Conservation (phyloP, 2,888 invertebrate species). For the Julus scandinavius region DNA sequence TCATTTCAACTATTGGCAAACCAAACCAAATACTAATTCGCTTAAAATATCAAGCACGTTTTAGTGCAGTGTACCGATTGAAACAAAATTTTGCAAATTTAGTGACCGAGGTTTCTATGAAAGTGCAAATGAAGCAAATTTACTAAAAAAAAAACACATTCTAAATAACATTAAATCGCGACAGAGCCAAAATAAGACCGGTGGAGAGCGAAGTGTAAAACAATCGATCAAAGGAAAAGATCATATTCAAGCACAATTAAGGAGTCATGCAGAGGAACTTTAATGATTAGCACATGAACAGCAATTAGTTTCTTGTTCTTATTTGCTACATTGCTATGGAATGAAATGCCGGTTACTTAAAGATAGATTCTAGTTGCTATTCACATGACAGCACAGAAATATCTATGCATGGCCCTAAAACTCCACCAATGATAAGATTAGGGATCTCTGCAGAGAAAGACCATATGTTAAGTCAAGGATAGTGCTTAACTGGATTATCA, state of each 20-base stretch:
- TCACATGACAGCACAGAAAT: background rate
- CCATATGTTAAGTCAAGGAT: background rate
- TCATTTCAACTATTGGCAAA: background rate
- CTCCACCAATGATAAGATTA: background rate
- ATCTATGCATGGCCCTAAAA: background rate
- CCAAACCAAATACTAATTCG: background rate
- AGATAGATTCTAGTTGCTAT: background rate
- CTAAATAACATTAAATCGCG: background rate
- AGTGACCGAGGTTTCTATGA: background rate
- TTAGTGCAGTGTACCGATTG: background rate
- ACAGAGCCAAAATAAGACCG: background rate
- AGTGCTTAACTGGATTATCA: background rate
- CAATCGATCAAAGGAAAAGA: no score
- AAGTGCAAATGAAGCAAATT: constrained; percentile 6
- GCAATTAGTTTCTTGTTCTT: background rate
- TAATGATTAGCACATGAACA: background rate
- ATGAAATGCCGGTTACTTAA: background rate
- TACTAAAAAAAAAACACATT: constrained; percentile 5
- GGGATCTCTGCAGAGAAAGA: background rate
- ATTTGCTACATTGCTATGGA: background rate
- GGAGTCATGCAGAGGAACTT: background rate
- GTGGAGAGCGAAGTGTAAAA: background rate
- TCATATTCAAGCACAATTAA: background rate
- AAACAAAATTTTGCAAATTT: background rate
- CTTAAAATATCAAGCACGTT: constrained; percentile 1